Base-by-base conservation (phyloP, 2,888 invertebrate species). In the Dryobota labecula region DNA sequence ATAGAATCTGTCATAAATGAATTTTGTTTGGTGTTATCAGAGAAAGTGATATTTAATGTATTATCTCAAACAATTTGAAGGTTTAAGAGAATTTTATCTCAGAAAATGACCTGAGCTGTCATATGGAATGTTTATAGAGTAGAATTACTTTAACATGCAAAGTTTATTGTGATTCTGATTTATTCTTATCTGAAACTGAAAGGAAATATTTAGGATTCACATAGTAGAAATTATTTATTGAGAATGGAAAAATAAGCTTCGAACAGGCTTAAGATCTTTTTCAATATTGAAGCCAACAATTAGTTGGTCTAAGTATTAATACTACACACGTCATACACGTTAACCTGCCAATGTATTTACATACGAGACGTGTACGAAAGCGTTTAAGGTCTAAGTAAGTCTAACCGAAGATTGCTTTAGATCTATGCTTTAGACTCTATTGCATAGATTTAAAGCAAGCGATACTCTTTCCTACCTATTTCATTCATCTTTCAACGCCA, bases 1-100 rank as follows among this genome's bases (percentile, higher is more conserved):
- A 78, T 76, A 43, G 63, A 62, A 61, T 72, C 66, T 76, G 72
- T 78, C 68, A 62, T 56, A 33, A 75, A 73, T 78, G 49, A 62
- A 60, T 78, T 78, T 38, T 49, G 65, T 68, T 51, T 62, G 27
- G 15, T 71, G 18, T 62, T 49, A 49, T 58, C 58, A 54, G 15
- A 62, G 54, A 68, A 71, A 65, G 33, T 62, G 47, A 54, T 38
- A 38, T 57, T 49, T 51, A 45, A 30, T 60, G 13, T 72, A 58
- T 63, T 49, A 38, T 27, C 11, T 24, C 20, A 9, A 27, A 18
- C 53, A 72, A 66, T 76, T 64, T 64, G 56, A 53, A 27, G 5
- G 4, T 18, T 8, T 7, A 30, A 36, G 18, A 15, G 20, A 36
- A 41, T 30, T 3, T 3, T 33, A 56, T n/a, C 15, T 24, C 7